phyloP scores from a whole-genome alignment of 2,113 vertebrate genomes.

The Brienomyrus longianalis region DNA sequence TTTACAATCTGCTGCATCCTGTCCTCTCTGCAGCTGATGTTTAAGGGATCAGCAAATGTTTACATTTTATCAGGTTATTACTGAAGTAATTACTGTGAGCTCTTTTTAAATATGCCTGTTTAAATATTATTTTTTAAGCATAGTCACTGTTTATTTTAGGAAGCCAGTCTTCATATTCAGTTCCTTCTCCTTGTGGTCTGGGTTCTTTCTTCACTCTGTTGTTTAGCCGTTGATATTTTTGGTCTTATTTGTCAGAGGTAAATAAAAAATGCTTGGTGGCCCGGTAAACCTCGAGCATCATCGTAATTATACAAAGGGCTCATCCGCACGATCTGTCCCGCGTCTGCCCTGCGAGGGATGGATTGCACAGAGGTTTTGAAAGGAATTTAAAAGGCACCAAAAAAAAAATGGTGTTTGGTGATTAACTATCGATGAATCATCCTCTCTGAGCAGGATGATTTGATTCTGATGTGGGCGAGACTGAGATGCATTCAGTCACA shows the following conservation, averaged over 20 bases:
- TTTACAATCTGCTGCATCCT: not conserved
- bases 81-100: not conserved
- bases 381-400: not conserved
- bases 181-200: not conserved
- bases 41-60: not conserved
- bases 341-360: not conserved
- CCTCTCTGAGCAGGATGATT: conserved; percentile 1
- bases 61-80: not conserved
- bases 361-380: not conserved
- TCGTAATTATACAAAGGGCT: not conserved
- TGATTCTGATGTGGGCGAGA: not conserved
- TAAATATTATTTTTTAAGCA: not conserved
- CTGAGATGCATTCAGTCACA: not conserved
- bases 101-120: not conserved
- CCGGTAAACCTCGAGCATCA: not conserved
- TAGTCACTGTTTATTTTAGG: not conserved
- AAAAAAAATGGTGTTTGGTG: not conserved
- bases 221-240: not conserved
- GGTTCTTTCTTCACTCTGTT: not conserved
- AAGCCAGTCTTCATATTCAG: not conserved
- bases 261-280: not conserved
- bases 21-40: not conserved
- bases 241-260: not conserved
- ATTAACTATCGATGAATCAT: conserved; percentile 6
- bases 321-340: not conserved